Base-by-base conservation (phyloP, 2,888 invertebrate genomes). In the Hyalella azteca region DNA sequence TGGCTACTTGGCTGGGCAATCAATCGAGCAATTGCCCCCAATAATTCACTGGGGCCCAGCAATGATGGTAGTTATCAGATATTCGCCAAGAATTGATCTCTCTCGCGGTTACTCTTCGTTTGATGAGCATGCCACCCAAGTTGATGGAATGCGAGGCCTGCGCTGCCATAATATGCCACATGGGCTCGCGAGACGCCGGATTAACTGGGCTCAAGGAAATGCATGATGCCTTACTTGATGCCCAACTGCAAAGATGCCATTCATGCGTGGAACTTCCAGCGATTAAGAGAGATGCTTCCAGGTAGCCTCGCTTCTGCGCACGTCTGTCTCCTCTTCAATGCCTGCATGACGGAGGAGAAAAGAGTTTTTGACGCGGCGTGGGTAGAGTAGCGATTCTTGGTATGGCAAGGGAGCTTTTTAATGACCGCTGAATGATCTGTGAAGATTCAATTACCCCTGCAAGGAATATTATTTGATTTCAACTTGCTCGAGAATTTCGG, bases 41-140 rank as follows among this genome's bases (percentile, higher is more conserved):
- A 66, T 66, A 66, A 66, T 29, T 66, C 66, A 66, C 36, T n/a
- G 32, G 36, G 66, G 66, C 19, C 36, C 36, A 32, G 26, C 3
- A 66, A 66, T 66, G 36, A 66, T 66, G 66, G 66, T 66, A 7
- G 15, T 66, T 66, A 66, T 66, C 66, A 19, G 36, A 66, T 66
- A 66, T 66, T 66, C 39, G 36, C 32, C 36, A 36, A 39, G 29
- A 39, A 66, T 66, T 66, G 66, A 66, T 66, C 66, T 36, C 66
- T 66, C 32, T 66, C 66, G 45, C 15, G 9, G 15, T 9, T 11
- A 36, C n/a, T 5, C 66, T 66, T 29, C 19, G 66, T 19, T 36
- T 29, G 66, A 29, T 36, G 66, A 66, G 36, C 7, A 29, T 36
- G 39, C 66, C 66, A 66, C 66, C 66, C 66, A 66, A 66, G 66